A percentile compares a stretch with the other conserved stretches of the same genome.
Evolutionary conservation across 2,797 vertebrate genomes (phyloP).

Genomic region (Chelonia mydas): DNA sequence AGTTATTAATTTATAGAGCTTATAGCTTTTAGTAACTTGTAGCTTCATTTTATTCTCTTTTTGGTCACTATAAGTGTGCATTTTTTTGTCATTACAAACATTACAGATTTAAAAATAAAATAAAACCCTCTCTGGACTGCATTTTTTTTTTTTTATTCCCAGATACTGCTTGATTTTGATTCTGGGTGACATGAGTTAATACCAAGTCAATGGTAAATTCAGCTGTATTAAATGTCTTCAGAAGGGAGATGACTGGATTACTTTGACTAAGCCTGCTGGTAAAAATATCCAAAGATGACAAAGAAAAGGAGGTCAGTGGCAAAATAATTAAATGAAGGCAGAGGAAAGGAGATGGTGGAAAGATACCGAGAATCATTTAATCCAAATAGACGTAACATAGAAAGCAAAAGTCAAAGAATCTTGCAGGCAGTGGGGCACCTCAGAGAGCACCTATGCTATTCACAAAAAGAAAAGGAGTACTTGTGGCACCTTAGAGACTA

Average conservation of each 20-base stretch:
- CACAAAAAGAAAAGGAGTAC: no score
- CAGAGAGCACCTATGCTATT: accelerated
- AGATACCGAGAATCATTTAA: background rate
- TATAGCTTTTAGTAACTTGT: background rate
- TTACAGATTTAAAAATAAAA: background rate
- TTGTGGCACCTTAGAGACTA: no score
- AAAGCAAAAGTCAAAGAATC: slow-evolving; percentile 22
- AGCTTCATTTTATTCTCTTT: background rate
- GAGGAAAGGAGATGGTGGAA: background rate
- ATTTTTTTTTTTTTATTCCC: background rate
- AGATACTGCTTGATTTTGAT: background rate
- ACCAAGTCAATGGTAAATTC: background rate
- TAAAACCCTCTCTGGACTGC: background rate
- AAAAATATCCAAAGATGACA: background rate
- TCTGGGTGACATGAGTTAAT: slow-evolving; percentile 2
- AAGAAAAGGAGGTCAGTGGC: background rate
- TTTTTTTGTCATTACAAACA: background rate
- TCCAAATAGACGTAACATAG: background rate
- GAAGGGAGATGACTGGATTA: background rate
- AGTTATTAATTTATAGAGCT: slow-evolving; percentile 28
- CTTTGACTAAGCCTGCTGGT: background rate
- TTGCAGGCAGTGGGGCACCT: background rate
- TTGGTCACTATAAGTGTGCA: background rate
- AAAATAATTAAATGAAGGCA: background rate
- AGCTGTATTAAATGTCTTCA: slow-evolving; percentile 23